phyloP scores from a whole-genome alignment of 2,797 vertebrate genomes.

The Cuniculus paca region DNA sequence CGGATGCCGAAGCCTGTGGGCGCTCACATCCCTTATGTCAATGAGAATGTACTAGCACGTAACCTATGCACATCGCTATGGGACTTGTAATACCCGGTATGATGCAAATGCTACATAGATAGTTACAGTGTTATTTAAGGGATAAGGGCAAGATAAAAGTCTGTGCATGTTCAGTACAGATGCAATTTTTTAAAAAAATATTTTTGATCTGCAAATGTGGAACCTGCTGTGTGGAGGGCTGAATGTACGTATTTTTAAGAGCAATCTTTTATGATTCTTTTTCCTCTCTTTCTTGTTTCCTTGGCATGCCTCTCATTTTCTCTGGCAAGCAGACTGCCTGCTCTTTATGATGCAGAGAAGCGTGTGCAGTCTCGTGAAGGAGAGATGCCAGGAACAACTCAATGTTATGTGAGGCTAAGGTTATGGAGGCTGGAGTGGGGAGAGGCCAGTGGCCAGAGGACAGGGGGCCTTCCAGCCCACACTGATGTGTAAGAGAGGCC shows the following conservation, averaged over 20 bases:
- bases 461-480: rapidly evolving
- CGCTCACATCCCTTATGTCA: no score
- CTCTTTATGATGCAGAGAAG: neutral
- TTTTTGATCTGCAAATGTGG: neutral
- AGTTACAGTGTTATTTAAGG: neutral
- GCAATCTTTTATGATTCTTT: neutral
- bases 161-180: neutral
- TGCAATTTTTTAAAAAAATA: neutral
- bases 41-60: no score
- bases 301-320: neutral
- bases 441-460: rapidly evolving
- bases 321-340: neutral
- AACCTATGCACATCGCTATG: no score
- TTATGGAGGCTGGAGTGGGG: neutral
- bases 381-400: neutral
- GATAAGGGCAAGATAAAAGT: neutral
- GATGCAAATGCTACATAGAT: neutral
- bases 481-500: rapidly evolving
- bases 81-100: neutral
- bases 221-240: neutral
- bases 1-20: no score
- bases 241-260: neutral
- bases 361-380: rapidly evolving
- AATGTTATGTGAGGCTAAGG: rapidly evolving
- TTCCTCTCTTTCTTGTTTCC: neutral